Conservation (phyloP, 2,797 vertebrate species). For the Tapera naevia region DNA sequence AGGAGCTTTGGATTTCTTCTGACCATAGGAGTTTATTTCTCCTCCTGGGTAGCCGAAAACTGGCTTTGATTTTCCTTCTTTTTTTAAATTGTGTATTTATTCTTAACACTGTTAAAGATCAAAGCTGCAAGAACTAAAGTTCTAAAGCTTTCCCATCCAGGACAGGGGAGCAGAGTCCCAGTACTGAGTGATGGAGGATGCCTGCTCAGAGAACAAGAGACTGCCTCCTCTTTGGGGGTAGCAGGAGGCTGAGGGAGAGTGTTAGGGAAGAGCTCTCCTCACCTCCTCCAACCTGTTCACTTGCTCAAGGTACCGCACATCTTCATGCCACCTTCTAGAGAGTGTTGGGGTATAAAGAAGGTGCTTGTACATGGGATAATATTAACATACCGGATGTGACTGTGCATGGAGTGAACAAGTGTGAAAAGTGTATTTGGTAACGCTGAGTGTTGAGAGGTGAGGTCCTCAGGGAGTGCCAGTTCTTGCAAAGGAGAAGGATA, state of each 20-base stretch:
- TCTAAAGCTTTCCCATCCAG: background rate
- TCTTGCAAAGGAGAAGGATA: accelerated
- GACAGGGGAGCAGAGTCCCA: background rate
- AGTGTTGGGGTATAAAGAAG: background rate
- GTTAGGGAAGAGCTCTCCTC: accelerated
- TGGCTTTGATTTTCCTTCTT: background rate
- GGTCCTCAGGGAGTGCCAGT: accelerated
- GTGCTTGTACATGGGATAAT: too few relatives aligned
- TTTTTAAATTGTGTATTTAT: background rate
- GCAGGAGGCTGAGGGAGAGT: background rate
- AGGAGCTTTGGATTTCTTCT: background rate
- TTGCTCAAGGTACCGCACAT: accelerated
- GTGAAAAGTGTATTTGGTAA: background rate
- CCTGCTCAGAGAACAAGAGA: background rate
- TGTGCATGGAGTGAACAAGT: accelerated
- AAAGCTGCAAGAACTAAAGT: too few relatives aligned
- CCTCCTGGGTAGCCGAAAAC: too few relatives aligned
- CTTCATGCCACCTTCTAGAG: background rate
- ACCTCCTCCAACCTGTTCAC: background rate
- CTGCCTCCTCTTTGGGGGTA: background rate
- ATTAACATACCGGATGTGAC: background rate
- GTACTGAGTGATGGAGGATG: background rate
- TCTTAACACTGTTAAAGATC: too few relatives aligned
- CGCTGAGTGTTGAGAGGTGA: accelerated
- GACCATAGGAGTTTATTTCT: background rate